Percentiles rank a stretch among this genome's conserved stretches.
These are phyloP conservation scores for Hepsetus odoe DNA, from an alignment of 2,113 vertebrate genomes.

Conservation along the genomic window DNA sequence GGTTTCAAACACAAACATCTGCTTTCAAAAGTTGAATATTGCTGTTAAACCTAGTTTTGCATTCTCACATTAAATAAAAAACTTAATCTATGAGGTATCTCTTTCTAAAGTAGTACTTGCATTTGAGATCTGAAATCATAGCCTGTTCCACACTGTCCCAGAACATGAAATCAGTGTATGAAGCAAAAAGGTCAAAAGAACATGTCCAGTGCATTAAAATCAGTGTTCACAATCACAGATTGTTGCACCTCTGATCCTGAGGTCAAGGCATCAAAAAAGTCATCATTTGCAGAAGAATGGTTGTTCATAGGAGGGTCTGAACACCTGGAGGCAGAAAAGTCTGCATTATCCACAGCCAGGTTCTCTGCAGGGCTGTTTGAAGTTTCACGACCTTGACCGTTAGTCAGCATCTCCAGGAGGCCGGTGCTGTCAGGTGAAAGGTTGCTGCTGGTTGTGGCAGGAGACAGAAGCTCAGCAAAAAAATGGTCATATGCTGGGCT, in stretches of 20 bases:
- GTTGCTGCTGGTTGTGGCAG: slow-evolving; percentile 69
- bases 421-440: slow-evolving; percentile 76
- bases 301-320: slow-evolving; percentile 37
- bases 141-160: not conserved
- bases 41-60: not conserved
- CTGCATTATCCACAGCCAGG: slow-evolving; percentile 58
- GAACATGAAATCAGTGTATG: not conserved
- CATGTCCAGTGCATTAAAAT: slow-evolving; percentile 82
- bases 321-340: slow-evolving; percentile 21
- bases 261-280: slow-evolving; percentile 85
- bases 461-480: slow-evolving; percentile 84
- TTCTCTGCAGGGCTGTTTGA: slow-evolving; percentile 39
- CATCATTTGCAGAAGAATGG: slow-evolving; percentile 65
- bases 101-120: too few species aligned
- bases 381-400: slow-evolving; percentile 47
- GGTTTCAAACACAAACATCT: not conserved
- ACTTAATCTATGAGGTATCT: not conserved
- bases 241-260: slow-evolving; percentile 70
- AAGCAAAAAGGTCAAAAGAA: slow-evolving; percentile 73
- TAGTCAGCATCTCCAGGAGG: slow-evolving; percentile 79
- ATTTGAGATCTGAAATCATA: not conserved
- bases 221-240: slow-evolving; percentile 71
- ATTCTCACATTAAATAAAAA: not conserved
- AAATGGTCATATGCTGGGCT: slow-evolving; percentile 75
- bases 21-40: not conserved